phyloP scores from a whole-genome alignment of 2,888 invertebrate genomes.

The Lamellibrachia columna region DNA sequence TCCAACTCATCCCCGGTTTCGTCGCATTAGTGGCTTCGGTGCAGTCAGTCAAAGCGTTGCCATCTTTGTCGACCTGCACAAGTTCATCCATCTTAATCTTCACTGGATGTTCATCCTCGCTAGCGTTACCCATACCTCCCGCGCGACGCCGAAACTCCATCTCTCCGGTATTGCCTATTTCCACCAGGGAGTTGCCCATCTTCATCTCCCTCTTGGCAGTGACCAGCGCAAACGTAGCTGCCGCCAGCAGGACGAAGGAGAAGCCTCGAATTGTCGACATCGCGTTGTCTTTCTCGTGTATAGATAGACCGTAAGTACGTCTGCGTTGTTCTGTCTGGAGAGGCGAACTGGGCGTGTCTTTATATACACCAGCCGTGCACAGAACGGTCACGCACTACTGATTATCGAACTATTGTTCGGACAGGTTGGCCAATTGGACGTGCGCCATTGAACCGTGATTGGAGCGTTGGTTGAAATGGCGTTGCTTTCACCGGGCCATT shows the following conservation, averaged over 20 bases:
- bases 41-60: neutral
- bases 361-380: neutral
- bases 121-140: neutral
- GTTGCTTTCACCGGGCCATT: neutral
- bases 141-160: neutral
- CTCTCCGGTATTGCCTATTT: neutral
- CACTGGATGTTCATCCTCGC: neutral
- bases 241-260: neutral
- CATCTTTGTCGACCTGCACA: neutral
- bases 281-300: neutral
- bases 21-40: neutral
- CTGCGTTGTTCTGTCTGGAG: neutral
- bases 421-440: neutral
- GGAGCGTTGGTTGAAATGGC: neutral
- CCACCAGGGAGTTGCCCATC: neutral
- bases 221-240: neutral
- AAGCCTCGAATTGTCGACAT: neutral
- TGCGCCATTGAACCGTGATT: neutral
- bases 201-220: neutral
- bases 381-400: neutral
- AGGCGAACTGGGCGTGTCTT: neutral
- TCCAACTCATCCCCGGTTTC: neutral
- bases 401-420: conserved; percentile 8
- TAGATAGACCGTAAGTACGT: neutral
- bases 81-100: neutral